phyloP scores from a whole-genome alignment of 92 coral and sea anemone species.

The Ricordea florida region DNA sequence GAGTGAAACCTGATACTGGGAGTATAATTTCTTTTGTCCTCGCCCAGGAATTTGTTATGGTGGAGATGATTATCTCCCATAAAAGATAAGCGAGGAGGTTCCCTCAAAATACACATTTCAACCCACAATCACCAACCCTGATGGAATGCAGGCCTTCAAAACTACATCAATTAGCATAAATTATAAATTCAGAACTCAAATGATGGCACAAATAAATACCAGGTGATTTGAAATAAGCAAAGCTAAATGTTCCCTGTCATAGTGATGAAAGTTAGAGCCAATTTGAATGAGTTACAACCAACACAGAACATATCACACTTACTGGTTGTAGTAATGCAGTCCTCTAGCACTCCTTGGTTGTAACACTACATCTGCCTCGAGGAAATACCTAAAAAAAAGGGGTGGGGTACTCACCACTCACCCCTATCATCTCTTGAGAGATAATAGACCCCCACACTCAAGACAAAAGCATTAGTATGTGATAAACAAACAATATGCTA shows the following conservation, averaged over 20 bases:
- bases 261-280: too few relatives aligned
- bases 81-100: background rate
- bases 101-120: background rate
- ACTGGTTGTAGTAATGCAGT: slow-evolving; percentile 2
- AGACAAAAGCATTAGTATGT: too few relatives aligned
- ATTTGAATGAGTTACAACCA: too few relatives aligned
- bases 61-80: background rate
- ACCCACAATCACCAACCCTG: background rate
- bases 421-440: background rate
- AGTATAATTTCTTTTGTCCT: too few relatives aligned
- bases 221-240: too few relatives aligned
- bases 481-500: too few relatives aligned
- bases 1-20: too few relatives aligned
- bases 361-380: background rate
- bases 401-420: background rate
- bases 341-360: background rate
- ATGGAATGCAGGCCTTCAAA: background rate
- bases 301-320: background rate
- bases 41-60: background rate
- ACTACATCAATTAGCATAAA: background rate
- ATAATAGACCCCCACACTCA: background rate
- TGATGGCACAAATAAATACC: background rate
- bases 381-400: background rate
- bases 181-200: background rate
- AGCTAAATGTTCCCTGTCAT: too few relatives aligned